Evolutionary conservation across 2,797 vertebrate genomes (phyloP).

Genomic region (Gila robusta): DNA sequence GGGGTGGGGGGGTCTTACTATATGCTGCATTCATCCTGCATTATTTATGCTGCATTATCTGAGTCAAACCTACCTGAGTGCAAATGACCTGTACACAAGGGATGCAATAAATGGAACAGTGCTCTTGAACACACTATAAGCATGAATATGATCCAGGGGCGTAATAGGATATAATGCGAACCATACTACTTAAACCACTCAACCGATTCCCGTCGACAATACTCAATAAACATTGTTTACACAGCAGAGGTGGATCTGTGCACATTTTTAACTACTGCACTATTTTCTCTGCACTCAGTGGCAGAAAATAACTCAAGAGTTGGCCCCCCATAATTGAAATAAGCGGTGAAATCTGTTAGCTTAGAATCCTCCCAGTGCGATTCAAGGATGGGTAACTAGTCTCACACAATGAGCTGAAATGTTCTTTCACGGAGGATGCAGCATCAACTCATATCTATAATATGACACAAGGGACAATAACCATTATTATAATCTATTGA

Average conservation of each 20-base stretch:
- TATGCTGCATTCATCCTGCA: constrained; percentile 22
- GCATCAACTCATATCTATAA: constrained; percentile 57
- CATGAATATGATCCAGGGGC: neutral
- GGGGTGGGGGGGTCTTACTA: neutral
- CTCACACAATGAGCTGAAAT: constrained; percentile 57
- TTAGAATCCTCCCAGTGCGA: constrained; percentile 54
- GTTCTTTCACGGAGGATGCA: constrained; percentile 52
- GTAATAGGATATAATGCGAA: neutral
- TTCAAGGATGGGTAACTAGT: constrained; percentile 52
- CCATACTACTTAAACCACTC: constrained; percentile 11
- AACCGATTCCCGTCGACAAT: neutral
- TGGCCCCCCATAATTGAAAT: constrained; percentile 61
- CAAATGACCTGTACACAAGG: constrained; percentile 4
- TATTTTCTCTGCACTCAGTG: constrained; percentile 10
- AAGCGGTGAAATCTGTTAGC: constrained; percentile 53
- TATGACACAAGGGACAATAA: constrained; percentile 59
- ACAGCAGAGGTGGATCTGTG: neutral
- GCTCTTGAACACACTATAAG: neutral
- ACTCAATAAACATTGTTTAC: constrained; percentile 23
- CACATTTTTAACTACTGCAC: constrained; percentile 26
- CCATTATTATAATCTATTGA: constrained; percentile 60
- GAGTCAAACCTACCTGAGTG: constrained; percentile 10
- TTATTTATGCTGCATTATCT: constrained; percentile 20
- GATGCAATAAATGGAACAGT: constrained; percentile 10
- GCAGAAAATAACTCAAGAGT: constrained; percentile 52